phyloP scores from a whole-genome alignment of 2,797 vertebrate genomes.

The Antennarius maculatus region DNA sequence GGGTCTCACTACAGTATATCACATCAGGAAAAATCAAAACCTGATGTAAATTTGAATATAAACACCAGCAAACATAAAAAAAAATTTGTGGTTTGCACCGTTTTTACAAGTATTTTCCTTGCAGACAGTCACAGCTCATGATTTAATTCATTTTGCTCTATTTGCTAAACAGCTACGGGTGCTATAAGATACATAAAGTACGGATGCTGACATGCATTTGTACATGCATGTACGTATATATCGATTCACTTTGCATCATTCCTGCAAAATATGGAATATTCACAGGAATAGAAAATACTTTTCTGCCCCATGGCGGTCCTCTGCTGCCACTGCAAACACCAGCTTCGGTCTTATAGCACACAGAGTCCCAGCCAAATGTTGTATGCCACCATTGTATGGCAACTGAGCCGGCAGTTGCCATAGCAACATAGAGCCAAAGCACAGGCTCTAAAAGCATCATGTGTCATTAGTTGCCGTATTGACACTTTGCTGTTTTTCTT shows the following conservation, averaged over 20 bases:
- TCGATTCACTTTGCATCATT: slow-evolving; percentile 26
- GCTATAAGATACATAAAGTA: slow-evolving; percentile 6
- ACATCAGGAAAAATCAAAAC: slow-evolving; percentile 32
- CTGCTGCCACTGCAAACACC: slow-evolving; percentile 49
- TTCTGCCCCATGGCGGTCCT: slow-evolving; percentile 76
- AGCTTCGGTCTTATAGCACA: slow-evolving; percentile 1
- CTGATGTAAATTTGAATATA: slow-evolving; percentile 27
- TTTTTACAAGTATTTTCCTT: neutral
- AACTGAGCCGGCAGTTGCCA: slow-evolving; percentile 79
- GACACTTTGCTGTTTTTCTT: slow-evolving; percentile 61
- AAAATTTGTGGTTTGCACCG: neutral
- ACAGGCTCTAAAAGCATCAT: slow-evolving; percentile 61
- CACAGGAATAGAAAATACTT: slow-evolving; percentile 36
- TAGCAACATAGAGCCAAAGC: slow-evolving; percentile 73
- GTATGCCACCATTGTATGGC: slow-evolving; percentile 67
- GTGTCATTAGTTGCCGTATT: slow-evolving; percentile 68
- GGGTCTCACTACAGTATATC: slow-evolving; percentile 23
- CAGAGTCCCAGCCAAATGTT: slow-evolving; percentile 52
- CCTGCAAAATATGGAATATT: slow-evolving; percentile 33
- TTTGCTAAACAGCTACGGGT: neutral
- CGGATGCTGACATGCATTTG: slow-evolving; percentile 4
- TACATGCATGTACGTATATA: slow-evolving; percentile 2
- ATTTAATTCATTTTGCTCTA: slow-evolving; percentile 3
- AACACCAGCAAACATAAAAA: slow-evolving; percentile 10
- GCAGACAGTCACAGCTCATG: no score